Base-by-base conservation (phyloP, 2,888 invertebrate species). In the Papilio protenor region DNA sequence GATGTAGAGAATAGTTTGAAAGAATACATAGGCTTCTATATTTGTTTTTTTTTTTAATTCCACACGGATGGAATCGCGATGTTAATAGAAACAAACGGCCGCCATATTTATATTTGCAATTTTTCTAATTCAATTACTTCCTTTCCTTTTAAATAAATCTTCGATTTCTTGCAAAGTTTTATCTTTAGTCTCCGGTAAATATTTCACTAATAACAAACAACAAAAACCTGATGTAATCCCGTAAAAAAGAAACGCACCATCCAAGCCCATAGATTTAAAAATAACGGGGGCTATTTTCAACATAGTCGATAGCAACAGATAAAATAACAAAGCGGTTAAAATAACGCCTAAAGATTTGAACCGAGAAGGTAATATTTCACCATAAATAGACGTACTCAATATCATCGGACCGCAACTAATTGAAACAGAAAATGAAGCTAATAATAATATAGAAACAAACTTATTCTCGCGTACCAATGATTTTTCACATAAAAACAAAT, bases 161-260 rank as follows among this genome's bases (percentile, higher is more conserved):
- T 57, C 57, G 2, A 57, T 57, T 57, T 57, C 57, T 57, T 57
- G 57, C 11, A 57, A 57, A 11, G 79, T 89, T 82, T 89, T 88
- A 82, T 88, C 89, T 84, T 89, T 88, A 12, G 87, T 88, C 79
- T 88, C 88, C 0, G 86, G 88, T 73, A 88, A 83, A 81, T 83
- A 86, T 57, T 80, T 83, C 78, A 82, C 86, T 69, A 87, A 21
- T 52, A 86, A 64, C 80, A 81, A 79, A 16, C 82, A 81, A 77
- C 83, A 84, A 64, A 85, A n/a, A 12, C 84, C 84, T 8, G 86
- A 80, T 18, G 83, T 81, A 5, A 87, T 47, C 14, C 83, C 87
- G 80, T 83, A 87, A 77, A 87, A 85, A 18, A 87, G 76, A 73
- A 87, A 88, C 2, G 85, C 83, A 0, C 88, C 88, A 55, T 87